Base-by-base conservation (phyloP, 2,797 vertebrate genomes). In the Malurus leucopterus region DNA sequence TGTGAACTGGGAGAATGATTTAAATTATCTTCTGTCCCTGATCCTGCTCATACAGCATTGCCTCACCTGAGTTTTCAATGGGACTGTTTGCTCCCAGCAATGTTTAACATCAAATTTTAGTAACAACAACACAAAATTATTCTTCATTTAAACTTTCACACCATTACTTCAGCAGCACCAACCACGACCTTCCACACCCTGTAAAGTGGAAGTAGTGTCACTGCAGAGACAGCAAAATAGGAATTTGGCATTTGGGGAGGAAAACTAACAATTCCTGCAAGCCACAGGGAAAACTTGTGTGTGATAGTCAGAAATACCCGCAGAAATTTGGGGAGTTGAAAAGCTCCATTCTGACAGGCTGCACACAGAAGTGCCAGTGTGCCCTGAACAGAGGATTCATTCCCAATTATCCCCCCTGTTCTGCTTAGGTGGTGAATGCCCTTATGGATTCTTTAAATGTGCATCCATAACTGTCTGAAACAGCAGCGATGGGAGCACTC, bases 41-140 rank as follows among this genome's bases (percentile, higher is more conserved):
- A 18, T 23, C 7, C 2, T 10, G 11, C 21, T 63, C 1, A 0
- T 34, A 8, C 54, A 81, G 63, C 24, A 2, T 23, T 68, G 43
- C 11, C 30, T 34, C 69, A 23, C 22, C 36, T 41, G 29, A 62
- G 29, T 32, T 67, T 59, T 46, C 59, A 27, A 5, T 19, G 4
- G 21, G 4, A 34, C 18, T 22, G 1, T 30, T n/a, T 70, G 27
- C 22, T 63, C 16, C 50, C 55, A 75, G 58, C 62, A 72, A 4
- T 0, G 5, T 30, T 55, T 23, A 49, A 51, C 30, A 36, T 57
- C 5, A 18, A 41, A 36, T 90, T 77, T 51, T 62, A 46, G n/a
- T 36, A 75, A 67, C 76, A 92, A 59, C 24, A 57, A 30, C 54
- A 46, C 72, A 40, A 40, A 55, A 53, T 2, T 11, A 8, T 24